phyloP scores from a whole-genome alignment of 37 sponge, comb jelly and placozoan genomes.

The Theonella swinhoei region DNA sequence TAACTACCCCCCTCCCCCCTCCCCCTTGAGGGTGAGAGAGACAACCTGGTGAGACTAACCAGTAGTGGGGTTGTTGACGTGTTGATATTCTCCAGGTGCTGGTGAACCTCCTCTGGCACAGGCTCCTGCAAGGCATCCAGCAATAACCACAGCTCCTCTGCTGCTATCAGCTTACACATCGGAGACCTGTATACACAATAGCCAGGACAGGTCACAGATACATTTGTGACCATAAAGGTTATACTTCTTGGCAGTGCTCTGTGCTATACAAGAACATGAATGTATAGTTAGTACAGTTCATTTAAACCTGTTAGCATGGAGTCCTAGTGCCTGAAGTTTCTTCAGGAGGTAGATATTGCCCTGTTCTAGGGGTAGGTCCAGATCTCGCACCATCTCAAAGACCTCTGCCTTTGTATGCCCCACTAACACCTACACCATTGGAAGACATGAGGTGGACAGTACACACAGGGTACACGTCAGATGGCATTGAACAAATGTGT shows the following conservation, averaged over 20 bases:
- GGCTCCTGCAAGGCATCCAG: slow-evolving; percentile 71
- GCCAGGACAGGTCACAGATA: not conserved
- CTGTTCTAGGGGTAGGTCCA: slow-evolving; percentile 51
- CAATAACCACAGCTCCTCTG: slow-evolving; percentile 69
- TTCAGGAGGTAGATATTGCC: slow-evolving; percentile 47
- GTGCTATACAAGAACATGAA: no score
- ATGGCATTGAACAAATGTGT: not conserved
- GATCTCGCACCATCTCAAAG: slow-evolving; percentile 63
- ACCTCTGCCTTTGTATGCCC: slow-evolving; percentile 58
- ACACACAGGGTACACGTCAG: no score
- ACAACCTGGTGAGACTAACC: slow-evolving; percentile 27
- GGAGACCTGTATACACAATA: slow-evolving; percentile 52
- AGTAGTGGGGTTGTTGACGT: slow-evolving; percentile 37
- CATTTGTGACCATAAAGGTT: no score
- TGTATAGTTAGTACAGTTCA: no score
- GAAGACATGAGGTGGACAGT: no score
- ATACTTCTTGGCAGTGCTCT: no score
- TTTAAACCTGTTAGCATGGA: slow-evolving; percentile 67
- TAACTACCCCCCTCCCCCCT: not conserved
- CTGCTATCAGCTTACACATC: slow-evolving; percentile 51
- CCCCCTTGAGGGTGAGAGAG: not conserved
- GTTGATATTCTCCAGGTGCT: slow-evolving; percentile 63
- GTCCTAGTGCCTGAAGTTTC: slow-evolving; percentile 71
- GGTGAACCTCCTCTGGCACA: slow-evolving; percentile 70
- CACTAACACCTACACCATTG: slow-evolving; percentile 29